These are phyloP conservation scores for Chloropsis hardwickii DNA, from an alignment of 2,113 vertebrate genomes.

Conservation along the genomic window DNA sequence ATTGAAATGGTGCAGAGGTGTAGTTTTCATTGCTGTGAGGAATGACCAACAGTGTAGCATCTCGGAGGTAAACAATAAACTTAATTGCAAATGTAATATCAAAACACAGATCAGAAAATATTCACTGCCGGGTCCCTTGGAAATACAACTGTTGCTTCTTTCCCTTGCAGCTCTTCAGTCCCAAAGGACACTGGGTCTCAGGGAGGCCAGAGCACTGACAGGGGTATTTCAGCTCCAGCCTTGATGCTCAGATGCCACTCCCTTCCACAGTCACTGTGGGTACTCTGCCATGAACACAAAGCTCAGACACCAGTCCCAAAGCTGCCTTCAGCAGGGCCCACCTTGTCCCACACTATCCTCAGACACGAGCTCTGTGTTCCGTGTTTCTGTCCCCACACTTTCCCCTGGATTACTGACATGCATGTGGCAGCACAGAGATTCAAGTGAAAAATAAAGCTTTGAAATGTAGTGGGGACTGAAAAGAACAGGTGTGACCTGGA, in stretches of 20 bases:
- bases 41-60: background rate
- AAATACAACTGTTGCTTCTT: background rate
- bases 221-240: accelerated
- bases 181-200: background rate
- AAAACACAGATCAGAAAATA: background rate
- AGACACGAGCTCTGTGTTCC: background rate
- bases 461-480: background rate
- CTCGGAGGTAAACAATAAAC: background rate
- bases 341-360: background rate
- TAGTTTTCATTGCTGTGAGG: background rate
- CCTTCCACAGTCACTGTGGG: accelerated
- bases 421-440: background rate
- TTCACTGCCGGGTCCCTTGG: background rate
- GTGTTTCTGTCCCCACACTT: background rate
- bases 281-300: background rate
- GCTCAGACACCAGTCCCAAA: background rate
- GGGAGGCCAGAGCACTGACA: accelerated
- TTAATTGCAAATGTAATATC: background rate
- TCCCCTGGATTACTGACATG: background rate
- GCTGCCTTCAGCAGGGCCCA: background rate
- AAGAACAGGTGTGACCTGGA: background rate
- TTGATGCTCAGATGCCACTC: no score
- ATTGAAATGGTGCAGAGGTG: background rate
- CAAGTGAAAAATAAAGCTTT: background rate
- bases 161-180: accelerated